Percentiles rank a stretch among this genome's conserved stretches.
Conservation (phyloP, 2,797 vertebrate genomes). For the Myotis planiceps region DNA sequence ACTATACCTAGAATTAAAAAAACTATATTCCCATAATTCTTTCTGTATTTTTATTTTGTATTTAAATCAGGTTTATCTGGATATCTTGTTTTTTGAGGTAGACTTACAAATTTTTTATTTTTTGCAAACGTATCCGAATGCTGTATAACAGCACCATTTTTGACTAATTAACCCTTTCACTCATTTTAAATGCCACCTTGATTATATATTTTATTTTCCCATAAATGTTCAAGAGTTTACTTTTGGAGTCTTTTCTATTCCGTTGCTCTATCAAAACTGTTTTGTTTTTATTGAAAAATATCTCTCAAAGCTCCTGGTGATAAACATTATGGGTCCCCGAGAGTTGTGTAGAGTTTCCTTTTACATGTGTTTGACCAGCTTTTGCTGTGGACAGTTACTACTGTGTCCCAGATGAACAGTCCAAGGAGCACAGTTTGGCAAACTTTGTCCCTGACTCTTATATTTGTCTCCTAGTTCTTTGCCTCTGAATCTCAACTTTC, state of each 20-base stretch:
- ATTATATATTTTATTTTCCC: neutral
- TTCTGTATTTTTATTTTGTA: neutral
- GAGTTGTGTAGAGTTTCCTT: neutral
- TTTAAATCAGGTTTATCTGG: neutral
- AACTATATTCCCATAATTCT: neutral
- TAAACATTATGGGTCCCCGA: neutral
- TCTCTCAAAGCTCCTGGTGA: neutral
- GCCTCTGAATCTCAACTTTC: neutral
- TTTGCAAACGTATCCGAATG: neutral
- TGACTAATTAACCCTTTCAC: neutral
- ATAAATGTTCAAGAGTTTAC: neutral
- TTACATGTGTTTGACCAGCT: neutral
- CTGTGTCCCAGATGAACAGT: neutral
- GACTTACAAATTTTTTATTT: neutral
- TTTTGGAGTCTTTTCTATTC: neutral
- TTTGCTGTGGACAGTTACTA: neutral
- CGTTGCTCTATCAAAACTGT: neutral
- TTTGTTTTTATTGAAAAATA: neutral
- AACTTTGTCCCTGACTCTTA: neutral
- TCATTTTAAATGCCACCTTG: neutral
- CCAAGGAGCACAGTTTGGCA: neutral
- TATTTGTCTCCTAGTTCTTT: neutral
- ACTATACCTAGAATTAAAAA: neutral
- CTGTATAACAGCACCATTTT: neutral
- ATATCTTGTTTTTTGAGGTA: slow-evolving; percentile 11